These are phyloP conservation scores for Beris morrisii DNA, from an alignment of 2,888 invertebrate genomes.

Conservation along the genomic window DNA sequence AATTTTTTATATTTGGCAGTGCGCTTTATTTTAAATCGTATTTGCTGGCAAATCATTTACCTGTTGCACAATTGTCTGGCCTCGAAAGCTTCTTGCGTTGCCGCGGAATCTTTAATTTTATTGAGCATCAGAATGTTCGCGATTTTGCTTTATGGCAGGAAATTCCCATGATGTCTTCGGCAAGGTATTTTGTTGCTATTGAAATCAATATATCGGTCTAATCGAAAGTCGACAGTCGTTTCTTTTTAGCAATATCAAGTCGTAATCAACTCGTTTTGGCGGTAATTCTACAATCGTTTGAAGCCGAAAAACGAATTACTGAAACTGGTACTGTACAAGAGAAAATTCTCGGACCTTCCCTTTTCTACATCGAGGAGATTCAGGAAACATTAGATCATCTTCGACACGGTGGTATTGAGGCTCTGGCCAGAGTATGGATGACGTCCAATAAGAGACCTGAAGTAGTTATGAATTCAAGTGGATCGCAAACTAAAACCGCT, in stretches of 20 bases:
- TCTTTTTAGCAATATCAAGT: slow-evolving; percentile 75
- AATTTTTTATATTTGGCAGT: slow-evolving; percentile 61
- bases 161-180: slow-evolving; percentile 53
- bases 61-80: slow-evolving; percentile 72
- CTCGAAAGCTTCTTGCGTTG: slow-evolving; percentile 74
- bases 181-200: slow-evolving; percentile 14
- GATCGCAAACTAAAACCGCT: slow-evolving; percentile 12
- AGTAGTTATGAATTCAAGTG: slow-evolving; percentile 26
- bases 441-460: slow-evolving; percentile 66
- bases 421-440: slow-evolving; percentile 62
- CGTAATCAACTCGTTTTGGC: slow-evolving; percentile 70
- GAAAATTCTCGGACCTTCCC: slow-evolving; percentile 67
- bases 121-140: slow-evolving; percentile 67
- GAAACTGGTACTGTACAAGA: slow-evolving; percentile 36
- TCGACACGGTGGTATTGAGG: slow-evolving; percentile 74
- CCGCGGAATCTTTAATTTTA: slow-evolving; percentile 72
- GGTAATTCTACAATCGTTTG: slow-evolving; percentile 61
- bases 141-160: slow-evolving; percentile 77
- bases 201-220: neutral
- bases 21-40: slow-evolving; percentile 56
- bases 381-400: slow-evolving; percentile 80
- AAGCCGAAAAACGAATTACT: slow-evolving; percentile 36
- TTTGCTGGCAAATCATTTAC: slow-evolving; percentile 76
- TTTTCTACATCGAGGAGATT: slow-evolving; percentile 88
- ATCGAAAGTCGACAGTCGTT: slow-evolving; percentile 56